Evolutionary conservation across 2,888 invertebrate species (phyloP), one percentile per base, ranked within the genome.

Genomic region (Cantharis nigra): DNA sequence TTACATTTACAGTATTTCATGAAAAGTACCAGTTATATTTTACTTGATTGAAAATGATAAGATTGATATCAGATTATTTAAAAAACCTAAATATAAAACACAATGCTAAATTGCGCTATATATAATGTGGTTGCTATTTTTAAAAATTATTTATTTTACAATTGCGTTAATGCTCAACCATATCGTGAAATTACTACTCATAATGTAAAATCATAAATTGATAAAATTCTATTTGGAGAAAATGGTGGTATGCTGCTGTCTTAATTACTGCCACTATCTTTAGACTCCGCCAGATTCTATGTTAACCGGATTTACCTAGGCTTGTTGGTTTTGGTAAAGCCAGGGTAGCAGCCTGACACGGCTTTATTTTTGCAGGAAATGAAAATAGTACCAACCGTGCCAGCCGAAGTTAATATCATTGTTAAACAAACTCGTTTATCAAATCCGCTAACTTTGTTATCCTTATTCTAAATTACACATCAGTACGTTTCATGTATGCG

Each of bases 361-460:
- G 74, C 70, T 72, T 76, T 76, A 74, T 78, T 78, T 78, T 78
- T 78, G 65, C 78, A 78, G 78, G 78, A 76, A 78, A 78, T 76
- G 73, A 78, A 78, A 78, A 78, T 76, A 71, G 76, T 76, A 71
- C 76, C 74, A 76, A 69, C 76, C 67, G 75, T 76, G 72, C 78
- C 73, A 76, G 65, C 74, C 74, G 72, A 69, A 74, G 71, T 74
- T 76, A 76, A 78, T 78, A 78, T 74, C 76, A 74, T 78, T 78
- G 78, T 78, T 78, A 78, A 76, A 78, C 78, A 76, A 72, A 76
- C 76, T 71, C 78, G 74, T 78, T 76, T 78, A 78, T 78, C 78
- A 78, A 71, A 76, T 75, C 74, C 63, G 64, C 69, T 76, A 76
- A 78, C 74, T 78, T 77, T 77, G 77, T 74, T 78, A 75, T 78